phyloP scores from a whole-genome alignment of 2,113 vertebrate genomes.

The Noturus placidus region DNA sequence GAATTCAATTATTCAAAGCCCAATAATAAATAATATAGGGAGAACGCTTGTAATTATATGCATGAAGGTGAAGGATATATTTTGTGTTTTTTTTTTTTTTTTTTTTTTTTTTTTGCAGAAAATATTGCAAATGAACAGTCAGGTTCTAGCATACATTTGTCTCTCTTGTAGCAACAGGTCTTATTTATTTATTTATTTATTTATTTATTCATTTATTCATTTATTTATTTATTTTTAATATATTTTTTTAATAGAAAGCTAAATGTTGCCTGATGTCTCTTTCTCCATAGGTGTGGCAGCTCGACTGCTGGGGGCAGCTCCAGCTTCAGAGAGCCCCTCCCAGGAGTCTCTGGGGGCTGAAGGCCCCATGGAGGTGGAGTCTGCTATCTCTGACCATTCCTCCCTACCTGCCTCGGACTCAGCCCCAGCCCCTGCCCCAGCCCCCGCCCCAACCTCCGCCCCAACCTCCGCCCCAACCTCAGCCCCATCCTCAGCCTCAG shows the following conservation, averaged over 20 bases:
- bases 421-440: conserved; percentile 23
- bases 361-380: conserved; percentile 73
- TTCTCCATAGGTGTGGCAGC: conserved; percentile 58
- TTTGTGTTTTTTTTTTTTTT: not conserved
- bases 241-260: not conserved
- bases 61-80: not conserved
- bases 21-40: not conserved
- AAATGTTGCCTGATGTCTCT: not conserved
- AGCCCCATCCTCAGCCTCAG: conserved; percentile 64
- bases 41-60: not conserved
- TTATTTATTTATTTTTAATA: not conserved
- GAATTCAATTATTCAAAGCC: not conserved
- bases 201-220: not conserved
- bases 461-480: conserved; percentile 65
- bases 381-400: conserved; percentile 46
- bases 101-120: too few species aligned
- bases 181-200: too few species aligned
- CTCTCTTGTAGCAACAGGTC: not conserved
- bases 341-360: conserved; percentile 62
- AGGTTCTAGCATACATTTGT: not conserved
- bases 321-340: conserved; percentile 61
- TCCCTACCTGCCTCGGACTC: conserved; percentile 52
- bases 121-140: not conserved
- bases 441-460: conserved; percentile 68
- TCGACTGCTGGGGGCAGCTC: conserved; percentile 71